phyloP scores from a whole-genome alignment of 1,140 invertebrate genomes.

The Musca domestica region DNA sequence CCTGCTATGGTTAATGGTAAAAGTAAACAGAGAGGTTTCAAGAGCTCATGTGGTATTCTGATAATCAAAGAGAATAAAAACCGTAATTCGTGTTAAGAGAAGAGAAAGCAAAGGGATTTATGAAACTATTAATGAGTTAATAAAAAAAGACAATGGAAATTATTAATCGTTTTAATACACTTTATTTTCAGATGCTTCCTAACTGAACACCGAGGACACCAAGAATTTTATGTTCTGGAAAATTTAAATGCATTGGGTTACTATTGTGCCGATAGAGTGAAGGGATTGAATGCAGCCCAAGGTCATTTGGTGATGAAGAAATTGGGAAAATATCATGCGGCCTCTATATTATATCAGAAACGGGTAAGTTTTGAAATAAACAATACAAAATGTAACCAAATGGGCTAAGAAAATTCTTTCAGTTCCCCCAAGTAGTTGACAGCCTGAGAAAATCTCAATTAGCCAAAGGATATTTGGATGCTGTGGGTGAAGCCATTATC shows the following conservation, averaged over 20 bases:
- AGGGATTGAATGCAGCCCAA: slow-evolving; percentile 39
- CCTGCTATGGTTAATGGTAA: no score
- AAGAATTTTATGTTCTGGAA: slow-evolving; percentile 8
- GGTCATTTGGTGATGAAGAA: slow-evolving; percentile 41
- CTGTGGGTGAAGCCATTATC: slow-evolving; percentile 28
- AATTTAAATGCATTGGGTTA: slow-evolving; percentile 7
- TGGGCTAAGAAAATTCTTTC: neutral
- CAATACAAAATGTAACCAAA: no score
- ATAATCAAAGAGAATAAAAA: no score
- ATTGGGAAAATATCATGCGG: slow-evolving; percentile 45
- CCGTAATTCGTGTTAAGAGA: no score
- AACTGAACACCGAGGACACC: neutral
- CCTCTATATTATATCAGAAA: slow-evolving; percentile 34
- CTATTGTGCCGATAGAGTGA: slow-evolving; percentile 27
- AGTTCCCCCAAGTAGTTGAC: slow-evolving; percentile 23
- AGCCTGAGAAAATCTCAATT: slow-evolving; percentile 31
- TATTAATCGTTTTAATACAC: no score
- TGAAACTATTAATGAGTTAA: no score
- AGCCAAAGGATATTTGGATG: slow-evolving; percentile 24
- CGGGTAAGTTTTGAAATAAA: neutral
- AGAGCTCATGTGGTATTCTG: no score
- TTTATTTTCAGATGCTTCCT: neutral
- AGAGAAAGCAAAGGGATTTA: no score
- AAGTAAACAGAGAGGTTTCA: no score
- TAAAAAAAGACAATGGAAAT: no score